Conservation (phyloP, 2,888 invertebrate genomes). For the Synanthedon formicaeformis region DNA sequence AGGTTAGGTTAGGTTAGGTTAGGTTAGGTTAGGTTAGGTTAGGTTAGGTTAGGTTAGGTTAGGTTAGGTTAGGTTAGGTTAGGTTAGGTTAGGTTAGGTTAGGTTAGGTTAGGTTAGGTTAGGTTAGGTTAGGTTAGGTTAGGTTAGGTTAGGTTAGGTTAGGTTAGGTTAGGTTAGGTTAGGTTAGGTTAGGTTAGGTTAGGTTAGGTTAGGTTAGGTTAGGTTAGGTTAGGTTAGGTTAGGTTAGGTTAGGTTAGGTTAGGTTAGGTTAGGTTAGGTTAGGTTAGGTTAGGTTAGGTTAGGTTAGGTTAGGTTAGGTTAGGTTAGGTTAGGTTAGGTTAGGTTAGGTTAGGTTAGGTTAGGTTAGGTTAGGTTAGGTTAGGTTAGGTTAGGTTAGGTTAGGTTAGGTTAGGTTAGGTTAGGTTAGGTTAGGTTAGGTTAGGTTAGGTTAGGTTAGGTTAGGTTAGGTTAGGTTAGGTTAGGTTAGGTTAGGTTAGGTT, state of each 20-base stretch:
- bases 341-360: conserved; percentile 7
- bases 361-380: conserved; percentile 8
- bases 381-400: conserved; percentile 9
- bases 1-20: conserved; percentile 10
- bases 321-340: conserved; percentile 8
- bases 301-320: conserved; percentile 10
- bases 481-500: conserved; percentile 6
- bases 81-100: conserved; percentile 9
- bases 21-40: conserved; percentile 8
- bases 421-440: conserved; percentile 8
- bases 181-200: conserved; percentile 6
- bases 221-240: conserved; percentile 7
- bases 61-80: conserved; percentile 8
- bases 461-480: conserved; percentile 6
- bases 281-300: conserved; percentile 11
- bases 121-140: conserved; percentile 8
- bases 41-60: conserved; percentile 7
- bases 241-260: conserved; percentile 9
- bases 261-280: conserved; percentile 9
- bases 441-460: conserved; percentile 6
- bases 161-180: conserved; percentile 6
- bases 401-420: conserved; percentile 9
- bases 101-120: conserved; percentile 9
- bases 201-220: conserved; percentile 6
- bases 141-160: conserved; percentile 6